Conservation (phyloP, 2,888 invertebrate genomes). For the Oligia latruncula region DNA sequence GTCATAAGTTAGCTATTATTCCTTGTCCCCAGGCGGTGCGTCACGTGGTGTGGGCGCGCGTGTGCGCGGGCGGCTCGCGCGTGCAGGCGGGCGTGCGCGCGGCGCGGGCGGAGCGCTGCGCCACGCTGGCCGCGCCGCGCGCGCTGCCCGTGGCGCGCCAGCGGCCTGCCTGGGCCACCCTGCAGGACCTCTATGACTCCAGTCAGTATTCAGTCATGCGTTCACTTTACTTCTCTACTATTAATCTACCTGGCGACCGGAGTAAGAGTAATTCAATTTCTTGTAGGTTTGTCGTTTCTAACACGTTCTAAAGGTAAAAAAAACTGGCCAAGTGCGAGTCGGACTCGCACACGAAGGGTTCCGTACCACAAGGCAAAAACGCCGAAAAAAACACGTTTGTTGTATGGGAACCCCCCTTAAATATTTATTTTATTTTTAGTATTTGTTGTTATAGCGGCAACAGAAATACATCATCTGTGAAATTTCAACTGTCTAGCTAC, state of each 20-base stretch:
- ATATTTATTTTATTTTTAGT: no score
- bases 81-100: conserved; percentile 86
- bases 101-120: conserved; percentile 92
- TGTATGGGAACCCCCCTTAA: no score
- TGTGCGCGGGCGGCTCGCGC: conserved; percentile 76
- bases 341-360: no score
- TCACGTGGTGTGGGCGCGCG: conserved; percentile 82
- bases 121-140: conserved; percentile 95
- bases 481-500: no score
- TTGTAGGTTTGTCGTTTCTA: background rate
- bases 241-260: background rate
- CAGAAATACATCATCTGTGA: no score
- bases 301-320: background rate
- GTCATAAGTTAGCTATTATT: background rate
- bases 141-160: conserved; percentile 96
- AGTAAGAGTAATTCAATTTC: background rate
- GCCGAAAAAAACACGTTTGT: no score
- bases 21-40: conserved; percentile 76
- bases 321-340: no score
- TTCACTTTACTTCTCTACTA: background rate
- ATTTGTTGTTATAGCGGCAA: no score
- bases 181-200: conserved; percentile 97
- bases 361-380: no score
- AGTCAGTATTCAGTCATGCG: conserved; percentile 90
- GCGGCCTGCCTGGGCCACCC: conserved; percentile 95